Evolutionary conservation across 2,113 vertebrate species (phyloP).

Genomic region (Phainopepla nitens): DNA sequence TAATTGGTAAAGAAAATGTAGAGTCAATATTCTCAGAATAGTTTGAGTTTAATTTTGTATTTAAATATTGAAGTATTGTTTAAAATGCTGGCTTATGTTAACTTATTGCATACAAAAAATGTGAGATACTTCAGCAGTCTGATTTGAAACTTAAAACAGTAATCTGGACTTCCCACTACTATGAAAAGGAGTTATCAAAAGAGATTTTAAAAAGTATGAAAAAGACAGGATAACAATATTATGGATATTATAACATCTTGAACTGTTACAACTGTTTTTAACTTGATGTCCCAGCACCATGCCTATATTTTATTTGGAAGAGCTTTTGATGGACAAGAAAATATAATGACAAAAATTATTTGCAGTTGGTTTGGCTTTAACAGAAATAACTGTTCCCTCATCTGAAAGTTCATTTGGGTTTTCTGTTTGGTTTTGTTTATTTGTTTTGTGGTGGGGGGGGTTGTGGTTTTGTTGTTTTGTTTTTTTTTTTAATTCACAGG

Average conservation of each 20-base stretch:
- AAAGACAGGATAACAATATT: neutral
- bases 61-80: neutral
- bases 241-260: neutral
- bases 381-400: neutral
- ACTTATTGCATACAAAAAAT: neutral
- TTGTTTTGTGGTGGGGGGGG: too few relatives aligned
- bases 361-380: neutral
- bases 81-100: neutral
- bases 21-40: neutral
- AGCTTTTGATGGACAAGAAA: neutral
- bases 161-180: neutral
- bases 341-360: neutral
- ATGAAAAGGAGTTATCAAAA: neutral
- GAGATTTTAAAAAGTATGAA: neutral
- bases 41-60: neutral
- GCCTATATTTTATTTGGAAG: neutral
- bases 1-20: neutral
- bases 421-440: neutral
- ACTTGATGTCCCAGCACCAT: neutral
- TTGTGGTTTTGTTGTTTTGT: neutral
- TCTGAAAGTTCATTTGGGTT: neutral
- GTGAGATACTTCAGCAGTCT: neutral
- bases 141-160: neutral
- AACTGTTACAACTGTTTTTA: neutral
- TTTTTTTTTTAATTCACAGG: neutral